phyloP scores from a whole-genome alignment of 2,797 vertebrate species.

The Melanotaenia pygmaea region DNA sequence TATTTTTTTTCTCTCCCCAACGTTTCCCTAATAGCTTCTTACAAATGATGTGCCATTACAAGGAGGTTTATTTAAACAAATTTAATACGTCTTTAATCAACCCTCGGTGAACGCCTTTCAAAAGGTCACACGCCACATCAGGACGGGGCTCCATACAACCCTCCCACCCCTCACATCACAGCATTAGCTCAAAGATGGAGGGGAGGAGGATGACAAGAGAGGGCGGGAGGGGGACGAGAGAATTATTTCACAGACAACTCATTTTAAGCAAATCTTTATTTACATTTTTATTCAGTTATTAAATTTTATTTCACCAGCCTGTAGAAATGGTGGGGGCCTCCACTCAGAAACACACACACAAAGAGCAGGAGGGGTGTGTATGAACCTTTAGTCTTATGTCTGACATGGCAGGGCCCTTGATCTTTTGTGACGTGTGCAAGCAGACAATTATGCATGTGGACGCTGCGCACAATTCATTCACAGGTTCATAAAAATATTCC shows the following conservation, averaged over 20 bases:
- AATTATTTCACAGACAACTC: conserved; percentile 98
- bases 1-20: conserved; percentile 73
- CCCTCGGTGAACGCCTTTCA: conserved; percentile 90
- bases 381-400: conserved; percentile 72
- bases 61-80: conserved; percentile 99
- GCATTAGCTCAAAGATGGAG: conserved; percentile 94
- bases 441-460: conserved; percentile 23
- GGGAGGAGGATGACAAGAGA: conserved; percentile 84
- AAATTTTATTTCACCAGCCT: conserved; percentile 93
- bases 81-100: conserved; percentile 99
- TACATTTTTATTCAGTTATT: conserved; percentile 99
- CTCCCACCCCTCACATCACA: conserved; percentile 77
- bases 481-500: conserved; percentile 28
- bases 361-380: conserved; percentile 83
- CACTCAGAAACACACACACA: conserved; percentile 70
- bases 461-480: conserved; percentile 30
- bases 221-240: conserved; percentile 78
- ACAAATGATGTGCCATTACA: conserved; percentile 99
- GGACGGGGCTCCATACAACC: conserved; percentile 80
- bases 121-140: conserved; percentile 99
- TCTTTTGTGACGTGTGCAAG: conserved; percentile 43
- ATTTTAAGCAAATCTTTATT: conserved; percentile 99
- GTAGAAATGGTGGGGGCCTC: conserved; percentile 56
- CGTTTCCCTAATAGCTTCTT: conserved; percentile 99
- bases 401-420: conserved; percentile 57